These are phyloP conservation scores for Epinotia brunnichana DNA, from an alignment of 2,888 invertebrate species.

Conservation along the genomic window DNA sequence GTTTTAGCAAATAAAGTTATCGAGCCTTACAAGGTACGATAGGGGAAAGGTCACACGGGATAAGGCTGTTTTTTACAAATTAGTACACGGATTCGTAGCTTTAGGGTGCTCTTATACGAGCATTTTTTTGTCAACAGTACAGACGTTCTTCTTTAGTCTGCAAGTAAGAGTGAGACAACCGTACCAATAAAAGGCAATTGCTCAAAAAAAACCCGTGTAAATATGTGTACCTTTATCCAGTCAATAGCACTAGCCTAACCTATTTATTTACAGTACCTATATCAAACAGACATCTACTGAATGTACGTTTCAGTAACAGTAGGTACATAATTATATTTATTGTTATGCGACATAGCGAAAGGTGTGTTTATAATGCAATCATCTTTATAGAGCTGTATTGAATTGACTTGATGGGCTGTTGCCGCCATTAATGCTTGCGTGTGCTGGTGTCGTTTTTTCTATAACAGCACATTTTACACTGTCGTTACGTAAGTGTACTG, in stretches of 20 bases:
- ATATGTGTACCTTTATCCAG: too few species aligned
- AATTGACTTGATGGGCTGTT: background rate
- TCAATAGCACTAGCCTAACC: too few species aligned
- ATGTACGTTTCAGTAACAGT: background rate
- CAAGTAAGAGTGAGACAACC: too few species aligned
- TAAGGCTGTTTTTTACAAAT: background rate
- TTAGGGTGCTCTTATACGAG: background rate
- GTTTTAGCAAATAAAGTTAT: background rate
- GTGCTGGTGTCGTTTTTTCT: constrained; percentile 17
- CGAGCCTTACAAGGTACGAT: background rate
- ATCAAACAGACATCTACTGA: background rate
- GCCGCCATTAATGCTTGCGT: constrained; percentile 21
- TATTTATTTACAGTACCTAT: too few species aligned
- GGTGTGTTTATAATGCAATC: constrained; percentile 23
- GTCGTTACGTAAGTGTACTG: constrained; percentile 10
- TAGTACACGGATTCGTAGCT: background rate
- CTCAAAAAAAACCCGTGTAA: too few species aligned
- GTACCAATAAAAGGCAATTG: too few species aligned
- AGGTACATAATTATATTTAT: background rate
- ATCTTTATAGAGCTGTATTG: constrained; percentile 13
- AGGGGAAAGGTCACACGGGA: background rate
- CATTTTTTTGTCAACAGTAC: too few species aligned
- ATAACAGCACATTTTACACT: constrained; percentile 25
- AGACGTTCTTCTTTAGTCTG: too few species aligned
- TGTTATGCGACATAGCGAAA: constrained; percentile 13